phyloP scores from a whole-genome alignment of 2,113 vertebrate genomes.

The Laticauda laticaudata region DNA sequence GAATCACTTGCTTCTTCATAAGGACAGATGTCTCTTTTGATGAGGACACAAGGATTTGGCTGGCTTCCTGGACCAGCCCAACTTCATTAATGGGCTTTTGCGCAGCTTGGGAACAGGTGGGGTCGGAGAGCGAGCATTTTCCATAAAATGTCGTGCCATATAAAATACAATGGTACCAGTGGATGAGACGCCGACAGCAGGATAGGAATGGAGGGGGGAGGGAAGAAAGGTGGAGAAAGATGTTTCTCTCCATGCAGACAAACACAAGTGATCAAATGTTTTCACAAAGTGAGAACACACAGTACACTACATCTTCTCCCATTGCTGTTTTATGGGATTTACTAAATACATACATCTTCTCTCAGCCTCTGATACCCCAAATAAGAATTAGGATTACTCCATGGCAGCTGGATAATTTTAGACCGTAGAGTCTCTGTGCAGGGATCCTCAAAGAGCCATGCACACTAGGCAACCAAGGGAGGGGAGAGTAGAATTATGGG shows the following conservation, averaged over 20 bases:
- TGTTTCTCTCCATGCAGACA: background rate
- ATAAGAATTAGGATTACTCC: background rate
- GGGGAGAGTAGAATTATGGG: too few species aligned
- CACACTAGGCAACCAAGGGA: too few species aligned
- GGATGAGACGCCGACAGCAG: constrained; percentile 6
- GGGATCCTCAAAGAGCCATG: background rate
- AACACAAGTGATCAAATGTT: background rate
- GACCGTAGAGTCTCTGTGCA: background rate
- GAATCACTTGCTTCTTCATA: constrained; percentile 49
- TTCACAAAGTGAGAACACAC: background rate
- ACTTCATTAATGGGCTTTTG: constrained; percentile 53
- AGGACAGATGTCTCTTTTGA: constrained; percentile 68
- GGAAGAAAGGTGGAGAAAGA: background rate
- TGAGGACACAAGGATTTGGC: constrained; percentile 66
- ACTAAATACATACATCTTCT: background rate
- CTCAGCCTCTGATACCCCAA: too few species aligned
- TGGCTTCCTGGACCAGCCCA: constrained; percentile 55
- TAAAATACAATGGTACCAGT: constrained; percentile 25
- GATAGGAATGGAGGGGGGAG: background rate
- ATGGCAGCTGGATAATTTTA: background rate
- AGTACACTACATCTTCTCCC: background rate
- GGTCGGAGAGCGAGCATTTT: constrained; percentile 48
- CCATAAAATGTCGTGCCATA: constrained; percentile 28
- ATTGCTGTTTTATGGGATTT: background rate
- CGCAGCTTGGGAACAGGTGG: constrained; percentile 56